Conservation (phyloP, 1,140 invertebrate genomes). For the Drosophila parabipectinata region DNA sequence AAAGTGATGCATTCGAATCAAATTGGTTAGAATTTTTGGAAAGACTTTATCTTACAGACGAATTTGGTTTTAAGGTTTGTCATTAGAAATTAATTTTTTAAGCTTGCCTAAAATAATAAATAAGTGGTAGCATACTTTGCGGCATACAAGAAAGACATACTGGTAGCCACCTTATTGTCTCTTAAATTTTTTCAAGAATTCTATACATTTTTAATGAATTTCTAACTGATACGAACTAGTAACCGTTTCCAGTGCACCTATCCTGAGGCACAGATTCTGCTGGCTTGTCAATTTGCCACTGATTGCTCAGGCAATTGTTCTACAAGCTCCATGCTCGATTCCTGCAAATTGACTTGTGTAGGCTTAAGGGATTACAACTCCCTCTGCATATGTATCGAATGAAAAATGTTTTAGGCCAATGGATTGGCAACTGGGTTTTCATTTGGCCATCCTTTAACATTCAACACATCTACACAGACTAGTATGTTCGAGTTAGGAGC, state of each 20-base stretch:
- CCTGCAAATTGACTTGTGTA: constrained; percentile 51
- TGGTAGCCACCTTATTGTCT: too few relatives aligned
- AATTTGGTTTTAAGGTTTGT: not conserved
- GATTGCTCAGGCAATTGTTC: constrained; percentile 46
- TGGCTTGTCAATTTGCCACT: constrained; percentile 42
- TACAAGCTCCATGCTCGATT: constrained; percentile 27
- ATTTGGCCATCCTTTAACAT: constrained; percentile 16
- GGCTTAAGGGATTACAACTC: constrained; percentile 38
- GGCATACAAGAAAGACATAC: not conserved
- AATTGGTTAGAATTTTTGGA: constrained; percentile 46
- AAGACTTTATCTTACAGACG: constrained; percentile 3
- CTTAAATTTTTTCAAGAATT: too few relatives aligned
- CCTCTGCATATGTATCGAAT: constrained; percentile 11
- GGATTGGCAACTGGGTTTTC: constrained; percentile 15
- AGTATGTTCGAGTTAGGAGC: not conserved
- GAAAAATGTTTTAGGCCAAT: constrained; percentile 36
- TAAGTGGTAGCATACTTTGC: not conserved
- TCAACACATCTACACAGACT: not conserved
- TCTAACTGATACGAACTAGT: too few relatives aligned
- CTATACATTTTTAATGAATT: too few relatives aligned
- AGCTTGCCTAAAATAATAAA: not conserved
- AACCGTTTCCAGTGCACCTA: constrained; percentile 7
- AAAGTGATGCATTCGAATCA: constrained; percentile 53
- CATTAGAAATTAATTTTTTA: not conserved
- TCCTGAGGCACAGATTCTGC: constrained; percentile 26